Evolutionary conservation across 2,113 vertebrate species (phyloP), one percentile per base, ranked within the genome.

Genomic region (Esox niger): DNA sequence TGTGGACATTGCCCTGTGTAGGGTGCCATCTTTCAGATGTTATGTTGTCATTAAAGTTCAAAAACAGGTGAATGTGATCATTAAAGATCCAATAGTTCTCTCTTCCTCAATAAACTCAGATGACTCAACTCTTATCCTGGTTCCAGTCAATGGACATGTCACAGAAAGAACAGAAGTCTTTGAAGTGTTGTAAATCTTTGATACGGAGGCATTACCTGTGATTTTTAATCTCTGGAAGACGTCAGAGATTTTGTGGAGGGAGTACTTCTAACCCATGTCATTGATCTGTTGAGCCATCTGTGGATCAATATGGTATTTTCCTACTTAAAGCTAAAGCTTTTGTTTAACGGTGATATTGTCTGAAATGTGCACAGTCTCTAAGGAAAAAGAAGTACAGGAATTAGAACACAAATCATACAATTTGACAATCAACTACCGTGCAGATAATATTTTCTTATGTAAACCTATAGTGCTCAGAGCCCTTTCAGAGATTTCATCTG

Each of bases 101-200:
- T 20, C 17, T 10, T 21, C 59, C 64, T 72, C 68, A 70, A 84
- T 82, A 71, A 70, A 33, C 23, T 74, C 56, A 71, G 76, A 62
- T 70, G 66, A 47, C 66, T 38, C 9, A 0, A 15, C 47, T 69
- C 63, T 26, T 66, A 1, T 2, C 56, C 43, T 62, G 52, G 26
- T 63, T 32, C 11, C 63, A 7, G 29, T 17, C 2, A 52, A 38
- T 4, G 0, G 26, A 52, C n/a, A 49, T 49, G 17, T 21, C 68
- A n/a, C n/a, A n/a, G n/a, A n/a, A n/a, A n/a, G n/a, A n/a, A n/a
- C n/a, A 76, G 69, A 78, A n/a, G n/a, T 56, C 75, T 77, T 74
- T 78, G 66, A 83, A 59, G 69, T 73, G 13, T 15, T 43, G 4
- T 2, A 13, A 4, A 43, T 17, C 38, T 43, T 43, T 43, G 38